These are phyloP conservation scores for Myotis planiceps DNA, from an alignment of 2,797 vertebrate species.

Conservation along the genomic window DNA sequence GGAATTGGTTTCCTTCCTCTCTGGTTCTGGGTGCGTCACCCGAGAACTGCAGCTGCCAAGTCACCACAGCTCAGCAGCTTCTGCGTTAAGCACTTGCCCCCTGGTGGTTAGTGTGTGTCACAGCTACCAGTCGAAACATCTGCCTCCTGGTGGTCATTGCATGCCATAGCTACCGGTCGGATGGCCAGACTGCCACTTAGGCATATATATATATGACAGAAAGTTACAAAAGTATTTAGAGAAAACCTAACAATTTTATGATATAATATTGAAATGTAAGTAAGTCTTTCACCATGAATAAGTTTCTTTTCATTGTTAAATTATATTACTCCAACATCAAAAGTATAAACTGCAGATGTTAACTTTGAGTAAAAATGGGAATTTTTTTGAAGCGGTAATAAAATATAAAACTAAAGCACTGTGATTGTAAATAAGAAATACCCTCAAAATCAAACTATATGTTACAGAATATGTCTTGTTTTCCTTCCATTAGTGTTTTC, in stretches of 20 bases:
- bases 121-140: no score
- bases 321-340: not conserved
- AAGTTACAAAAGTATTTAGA: not conserved
- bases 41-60: no score
- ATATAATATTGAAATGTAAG: not conserved
- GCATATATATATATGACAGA: not conserved
- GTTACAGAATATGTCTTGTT: not conserved
- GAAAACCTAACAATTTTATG: not conserved
- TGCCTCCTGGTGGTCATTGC: no score
- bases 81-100: no score
- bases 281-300: not conserved
- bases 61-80: no score
- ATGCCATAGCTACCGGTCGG: no score
- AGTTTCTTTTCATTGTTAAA: not conserved
- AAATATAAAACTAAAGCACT: not conserved
- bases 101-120: no score
- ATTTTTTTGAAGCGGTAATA: not conserved
- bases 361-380: slow-evolving; percentile 1
- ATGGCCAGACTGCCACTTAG: no score
- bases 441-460: not conserved
- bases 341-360: not conserved
- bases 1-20: no score
- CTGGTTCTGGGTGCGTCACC: no score
- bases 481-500: not conserved
- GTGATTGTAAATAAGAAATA: not conserved